A percentile compares a stretch with the other conserved stretches of the same genome.
These are phyloP conservation scores for Epinephelus coioides DNA, from an alignment of 2,797 vertebrate genomes.

Conservation along the genomic window DNA sequence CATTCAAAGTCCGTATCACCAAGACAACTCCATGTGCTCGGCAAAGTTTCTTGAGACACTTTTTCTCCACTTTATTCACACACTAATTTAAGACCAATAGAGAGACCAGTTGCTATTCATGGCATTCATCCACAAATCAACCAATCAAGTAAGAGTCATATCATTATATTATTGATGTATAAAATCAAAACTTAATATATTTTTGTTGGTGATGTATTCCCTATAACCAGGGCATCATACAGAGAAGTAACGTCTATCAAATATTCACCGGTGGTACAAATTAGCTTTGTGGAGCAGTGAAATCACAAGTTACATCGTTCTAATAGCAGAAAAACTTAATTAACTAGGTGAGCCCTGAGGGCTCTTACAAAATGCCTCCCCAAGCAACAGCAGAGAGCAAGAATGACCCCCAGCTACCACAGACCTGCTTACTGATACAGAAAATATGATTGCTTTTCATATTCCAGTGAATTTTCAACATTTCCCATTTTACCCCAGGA, in stretches of 20 bases:
- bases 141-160: slow-evolving; percentile 12
- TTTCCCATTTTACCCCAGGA: slow-evolving; percentile 85
- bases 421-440: slow-evolving; percentile 90
- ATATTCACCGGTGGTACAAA: slow-evolving; percentile 38
- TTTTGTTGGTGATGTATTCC: neutral
- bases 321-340: slow-evolving; percentile 80
- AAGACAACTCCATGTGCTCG: slow-evolving; percentile 65
- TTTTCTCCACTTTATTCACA: slow-evolving; percentile 13
- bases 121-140: slow-evolving; percentile 1
- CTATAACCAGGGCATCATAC: slow-evolving; percentile 3
- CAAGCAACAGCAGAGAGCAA: slow-evolving; percentile 76
- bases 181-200: neutral
- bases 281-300: slow-evolving; percentile 67
- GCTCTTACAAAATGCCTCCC: slow-evolving; percentile 79
- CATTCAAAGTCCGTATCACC: slow-evolving; percentile 66
- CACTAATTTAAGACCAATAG: slow-evolving; percentile 7
- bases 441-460: slow-evolving; percentile 91
- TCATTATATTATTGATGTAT: neutral
- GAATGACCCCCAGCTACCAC: slow-evolving; percentile 81
- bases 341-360: slow-evolving; percentile 81
- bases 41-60: slow-evolving; percentile 52
- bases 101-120: slow-evolving; percentile 10
- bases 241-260: slow-evolving; percentile 50
- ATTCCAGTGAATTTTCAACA: slow-evolving; percentile 83
- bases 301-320: slow-evolving; percentile 74